A percentile compares a stretch with the other conserved stretches of the same genome.
Evolutionary conservation across 2,797 vertebrate genomes (phyloP).

Genomic region (Podargus strigoides): DNA sequence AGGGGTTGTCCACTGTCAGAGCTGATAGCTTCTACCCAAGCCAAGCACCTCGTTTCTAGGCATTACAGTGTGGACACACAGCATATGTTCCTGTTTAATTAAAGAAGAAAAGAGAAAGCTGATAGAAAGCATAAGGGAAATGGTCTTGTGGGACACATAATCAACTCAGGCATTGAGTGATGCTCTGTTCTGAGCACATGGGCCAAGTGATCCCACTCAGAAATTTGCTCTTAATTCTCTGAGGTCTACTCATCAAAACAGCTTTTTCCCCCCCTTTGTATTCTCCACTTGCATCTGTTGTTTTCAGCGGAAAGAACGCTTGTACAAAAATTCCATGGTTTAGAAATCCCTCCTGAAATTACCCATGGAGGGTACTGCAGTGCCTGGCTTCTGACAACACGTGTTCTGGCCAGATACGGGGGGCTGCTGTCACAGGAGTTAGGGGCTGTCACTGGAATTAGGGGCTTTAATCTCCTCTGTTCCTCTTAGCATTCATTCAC

Average conservation of each 20-base stretch:
- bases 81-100: background rate
- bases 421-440: background rate
- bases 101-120: background rate
- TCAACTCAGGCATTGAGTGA: accelerated
- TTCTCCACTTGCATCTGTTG: background rate
- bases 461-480: background rate
- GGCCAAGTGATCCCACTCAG: constrained; percentile 6
- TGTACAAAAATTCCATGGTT: background rate
- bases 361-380: background rate
- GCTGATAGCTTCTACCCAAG: background rate
- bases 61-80: background rate
- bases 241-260: background rate
- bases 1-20: background rate
- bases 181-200: background rate
- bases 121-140: background rate
- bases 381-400: background rate
- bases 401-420: background rate
- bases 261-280: background rate
- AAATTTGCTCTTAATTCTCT: background rate
- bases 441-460: background rate
- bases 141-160: background rate
- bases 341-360: background rate
- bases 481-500: background rate
- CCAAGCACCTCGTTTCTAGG: background rate
- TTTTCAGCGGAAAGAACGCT: background rate